A percentile compares a stretch with the other conserved stretches of the same genome.
phyloP scores from a whole-genome alignment of 2,888 invertebrate species.

The Eucera pruinosa region DNA sequence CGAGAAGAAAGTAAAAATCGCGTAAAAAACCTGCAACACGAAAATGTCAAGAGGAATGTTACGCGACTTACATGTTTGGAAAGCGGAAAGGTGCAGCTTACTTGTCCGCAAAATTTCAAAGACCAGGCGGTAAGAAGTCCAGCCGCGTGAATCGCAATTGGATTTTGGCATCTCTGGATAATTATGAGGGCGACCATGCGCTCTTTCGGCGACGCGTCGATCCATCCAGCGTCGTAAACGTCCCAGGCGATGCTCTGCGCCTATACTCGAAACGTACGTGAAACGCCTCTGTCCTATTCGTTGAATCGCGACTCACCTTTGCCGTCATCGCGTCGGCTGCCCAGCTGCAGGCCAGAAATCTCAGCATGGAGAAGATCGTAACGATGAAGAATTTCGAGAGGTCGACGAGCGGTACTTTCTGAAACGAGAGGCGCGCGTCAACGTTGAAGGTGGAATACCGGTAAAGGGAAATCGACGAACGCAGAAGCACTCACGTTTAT shows the following conservation, averaged over 20 bases:
- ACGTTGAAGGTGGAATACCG: background rate
- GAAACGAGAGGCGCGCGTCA: background rate
- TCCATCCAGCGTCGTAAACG: slow-evolving; percentile 62
- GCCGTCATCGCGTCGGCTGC: slow-evolving; percentile 50
- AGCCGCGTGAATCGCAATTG: slow-evolving; percentile 50
- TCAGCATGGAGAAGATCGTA: slow-evolving; percentile 32
- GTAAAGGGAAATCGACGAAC: background rate
- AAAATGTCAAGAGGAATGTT: too few species aligned
- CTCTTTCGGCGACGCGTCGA: slow-evolving; percentile 17
- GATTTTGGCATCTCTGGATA: slow-evolving; percentile 65
- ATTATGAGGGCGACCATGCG: slow-evolving; percentile 56
- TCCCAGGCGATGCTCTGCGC: slow-evolving; percentile 46
- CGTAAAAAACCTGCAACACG: slow-evolving; percentile 51
- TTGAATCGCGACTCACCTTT: slow-evolving; percentile 36
- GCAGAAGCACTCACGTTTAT: slow-evolving; percentile 47
- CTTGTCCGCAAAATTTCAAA: slow-evolving; percentile 61
- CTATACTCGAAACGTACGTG: slow-evolving; percentile 11
- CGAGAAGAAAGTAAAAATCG: slow-evolving; percentile 58
- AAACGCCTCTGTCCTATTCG: too few species aligned
- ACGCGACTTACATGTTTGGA: too few species aligned
- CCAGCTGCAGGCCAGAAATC: slow-evolving; percentile 53
- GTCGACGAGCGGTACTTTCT: slow-evolving; percentile 44
- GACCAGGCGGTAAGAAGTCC: slow-evolving; percentile 59
- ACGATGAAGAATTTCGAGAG: slow-evolving; percentile 39
- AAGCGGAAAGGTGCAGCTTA: slow-evolving; percentile 29